Conservation (phyloP, 2,113 vertebrate species). For the Tinamus guttatus region DNA sequence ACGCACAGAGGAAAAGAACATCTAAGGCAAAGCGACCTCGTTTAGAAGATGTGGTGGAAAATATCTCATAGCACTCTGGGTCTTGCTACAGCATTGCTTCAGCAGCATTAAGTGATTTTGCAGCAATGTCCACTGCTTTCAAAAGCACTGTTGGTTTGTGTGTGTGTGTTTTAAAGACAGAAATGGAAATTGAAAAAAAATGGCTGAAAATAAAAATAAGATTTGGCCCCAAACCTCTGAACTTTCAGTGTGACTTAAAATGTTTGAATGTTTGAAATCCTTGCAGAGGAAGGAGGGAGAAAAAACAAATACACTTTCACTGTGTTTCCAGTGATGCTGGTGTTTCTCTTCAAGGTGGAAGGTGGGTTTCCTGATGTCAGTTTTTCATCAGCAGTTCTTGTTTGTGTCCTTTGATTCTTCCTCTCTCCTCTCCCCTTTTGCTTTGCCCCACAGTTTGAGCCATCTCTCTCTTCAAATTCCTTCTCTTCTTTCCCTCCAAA, state of each 20-base stretch:
- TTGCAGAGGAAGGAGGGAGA: neutral
- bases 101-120: neutral
- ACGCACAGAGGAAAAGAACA: rapidly evolving
- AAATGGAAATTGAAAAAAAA: neutral
- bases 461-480: neutral
- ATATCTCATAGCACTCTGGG: neutral
- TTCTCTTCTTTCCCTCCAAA: neutral
- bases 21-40: neutral
- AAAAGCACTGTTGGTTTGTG: neutral
- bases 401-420: neutral
- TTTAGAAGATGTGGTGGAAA: neutral
- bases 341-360: neutral
- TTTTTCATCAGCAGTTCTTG: neutral
- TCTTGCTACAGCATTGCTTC: neutral
- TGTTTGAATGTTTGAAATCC: neutral
- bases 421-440: neutral
- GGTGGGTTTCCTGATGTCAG: neutral
- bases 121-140: neutral
- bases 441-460: neutral
- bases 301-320: neutral
- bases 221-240: neutral
- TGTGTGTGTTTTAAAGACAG: neutral
- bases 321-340: neutral
- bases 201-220: neutral
- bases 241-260: neutral